Evolutionary conservation across 1,140 invertebrate species (phyloP).

Genomic region (Tyrophagus putrescentiae): DNA sequence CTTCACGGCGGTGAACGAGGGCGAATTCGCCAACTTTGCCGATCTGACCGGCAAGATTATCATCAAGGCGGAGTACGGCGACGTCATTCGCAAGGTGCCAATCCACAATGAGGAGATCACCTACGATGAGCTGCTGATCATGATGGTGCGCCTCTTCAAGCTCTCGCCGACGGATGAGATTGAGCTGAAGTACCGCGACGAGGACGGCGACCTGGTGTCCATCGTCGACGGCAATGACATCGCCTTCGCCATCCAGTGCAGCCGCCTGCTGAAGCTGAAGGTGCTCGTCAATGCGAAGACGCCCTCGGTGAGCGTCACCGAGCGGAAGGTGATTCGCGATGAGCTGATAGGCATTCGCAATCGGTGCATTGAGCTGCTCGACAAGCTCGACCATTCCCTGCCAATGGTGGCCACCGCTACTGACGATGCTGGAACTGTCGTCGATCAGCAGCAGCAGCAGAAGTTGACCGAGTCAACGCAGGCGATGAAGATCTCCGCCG

Average conservation of each 20-base stretch:
- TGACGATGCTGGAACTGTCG: neutral
- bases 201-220: slow-evolving; percentile 58
- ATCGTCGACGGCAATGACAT: slow-evolving; percentile 58
- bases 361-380: slow-evolving; percentile 44
- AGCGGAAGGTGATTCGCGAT: slow-evolving; percentile 39
- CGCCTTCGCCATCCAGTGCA: slow-evolving; percentile 54
- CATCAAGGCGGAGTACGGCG: slow-evolving; percentile 48
- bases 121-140: slow-evolving; percentile 56
- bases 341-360: slow-evolving; percentile 45
- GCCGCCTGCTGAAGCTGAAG: slow-evolving; percentile 49
- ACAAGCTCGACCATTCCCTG: slow-evolving; percentile 21
- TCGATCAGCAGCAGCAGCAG: too few species aligned
- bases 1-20: slow-evolving; percentile 22
- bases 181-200: slow-evolving; percentile 57
- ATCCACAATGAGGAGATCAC: slow-evolving; percentile 63
- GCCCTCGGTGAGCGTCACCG: slow-evolving; percentile 25
- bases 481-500: neutral
- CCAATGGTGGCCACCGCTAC: neutral
- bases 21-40: slow-evolving; percentile 28
- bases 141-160: slow-evolving; percentile 61
- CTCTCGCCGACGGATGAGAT: slow-evolving; percentile 50
- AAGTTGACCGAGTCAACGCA: slow-evolving; percentile 2
- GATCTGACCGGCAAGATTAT: slow-evolving; percentile 42
- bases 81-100: slow-evolving; percentile 53
- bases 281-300: slow-evolving; percentile 39